phyloP scores from a whole-genome alignment of 1,140 invertebrate genomes.

The Pachyrhynchus sulphureomaculatus region DNA sequence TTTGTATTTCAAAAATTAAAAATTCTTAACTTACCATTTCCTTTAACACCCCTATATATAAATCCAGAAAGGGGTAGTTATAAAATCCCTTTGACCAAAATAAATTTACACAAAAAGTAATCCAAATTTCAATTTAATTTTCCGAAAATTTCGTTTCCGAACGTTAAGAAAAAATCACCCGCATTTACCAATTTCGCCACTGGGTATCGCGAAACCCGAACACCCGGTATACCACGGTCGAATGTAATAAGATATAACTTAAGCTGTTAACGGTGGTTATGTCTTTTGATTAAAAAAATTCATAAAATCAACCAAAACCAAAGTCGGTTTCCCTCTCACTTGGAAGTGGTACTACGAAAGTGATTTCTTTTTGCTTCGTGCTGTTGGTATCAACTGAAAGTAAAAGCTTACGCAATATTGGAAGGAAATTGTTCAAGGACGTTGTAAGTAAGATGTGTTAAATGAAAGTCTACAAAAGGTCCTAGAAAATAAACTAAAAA shows the following conservation, averaged over 20 bases:
- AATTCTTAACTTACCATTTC: background rate
- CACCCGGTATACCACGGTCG: conserved; percentile 19
- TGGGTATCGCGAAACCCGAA: conserved; percentile 1
- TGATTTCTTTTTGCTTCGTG: conserved; percentile 1
- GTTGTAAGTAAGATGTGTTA: no score
- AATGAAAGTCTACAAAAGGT: no score
- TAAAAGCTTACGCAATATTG: background rate
- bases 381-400: background rate
- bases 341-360: conserved; percentile 13
- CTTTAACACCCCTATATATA: no score
- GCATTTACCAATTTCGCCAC: background rate
- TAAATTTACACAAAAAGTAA: background rate
- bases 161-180: background rate
- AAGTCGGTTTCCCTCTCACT: conserved; percentile 34
- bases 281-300: conserved; percentile 32
- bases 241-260: conserved; percentile 10
- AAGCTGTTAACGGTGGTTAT: conserved; percentile 23
- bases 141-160: no score
- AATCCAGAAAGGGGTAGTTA: no score
- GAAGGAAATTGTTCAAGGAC: background rate
- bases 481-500: no score
- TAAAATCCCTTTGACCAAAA: background rate
- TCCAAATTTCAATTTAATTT: background rate
- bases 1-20: no score
- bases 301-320: conserved; percentile 30